Conservation (phyloP, 2,113 vertebrate species). For the Ptyas mucosa region DNA sequence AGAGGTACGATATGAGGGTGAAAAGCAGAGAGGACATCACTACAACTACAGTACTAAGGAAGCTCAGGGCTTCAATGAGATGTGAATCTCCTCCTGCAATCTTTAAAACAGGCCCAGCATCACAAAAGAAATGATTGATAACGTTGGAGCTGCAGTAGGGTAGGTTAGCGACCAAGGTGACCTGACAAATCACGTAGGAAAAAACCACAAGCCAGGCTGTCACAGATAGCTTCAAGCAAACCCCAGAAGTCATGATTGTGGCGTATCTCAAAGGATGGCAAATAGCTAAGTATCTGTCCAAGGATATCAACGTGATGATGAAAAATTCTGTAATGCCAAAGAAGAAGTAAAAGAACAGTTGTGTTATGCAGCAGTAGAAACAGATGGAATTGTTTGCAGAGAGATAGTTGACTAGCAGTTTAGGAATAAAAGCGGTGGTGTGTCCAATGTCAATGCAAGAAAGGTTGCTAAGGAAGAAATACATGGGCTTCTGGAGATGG, state of each 20-base stretch:
- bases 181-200: constrained; percentile 7
- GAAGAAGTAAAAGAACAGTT: constrained; percentile 54
- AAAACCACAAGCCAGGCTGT: constrained; percentile 29
- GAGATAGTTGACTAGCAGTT: constrained; percentile 34
- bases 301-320: constrained; percentile 43
- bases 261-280: constrained; percentile 48
- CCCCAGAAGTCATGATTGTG: constrained; percentile 20
- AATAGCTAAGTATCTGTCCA: constrained; percentile 56
- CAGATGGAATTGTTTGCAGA: constrained; percentile 10
- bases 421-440: constrained; percentile 19
- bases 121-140: no score
- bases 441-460: neutral
- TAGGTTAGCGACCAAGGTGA: neutral
- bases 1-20: constrained; percentile 40
- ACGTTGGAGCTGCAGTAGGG: constrained; percentile 25
- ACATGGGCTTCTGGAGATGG: neutral
- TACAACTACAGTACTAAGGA: constrained; percentile 8
- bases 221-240: neutral
- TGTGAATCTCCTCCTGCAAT: constrained; percentile 44
- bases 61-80: constrained; percentile 17
- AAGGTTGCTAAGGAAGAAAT: neutral
- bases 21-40: constrained; percentile 16
- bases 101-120: constrained; percentile 38
- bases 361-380: constrained; percentile 33
- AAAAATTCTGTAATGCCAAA: constrained; percentile 45